These are phyloP conservation scores for Drosophila melanosoma DNA, from an alignment of 2,888 invertebrate species.

Conservation along the genomic window DNA sequence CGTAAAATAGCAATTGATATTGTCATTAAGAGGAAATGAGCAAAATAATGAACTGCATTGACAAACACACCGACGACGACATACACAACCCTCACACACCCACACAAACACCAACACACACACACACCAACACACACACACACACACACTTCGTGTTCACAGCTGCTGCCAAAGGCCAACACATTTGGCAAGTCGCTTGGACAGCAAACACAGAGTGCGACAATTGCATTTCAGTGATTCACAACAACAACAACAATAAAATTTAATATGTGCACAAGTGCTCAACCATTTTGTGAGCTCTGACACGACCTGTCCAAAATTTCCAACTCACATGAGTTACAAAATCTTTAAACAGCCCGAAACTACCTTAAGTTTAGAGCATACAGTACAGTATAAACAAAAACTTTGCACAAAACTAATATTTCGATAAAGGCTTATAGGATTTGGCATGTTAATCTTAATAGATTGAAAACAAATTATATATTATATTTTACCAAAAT, in stretches of 20 bases:
- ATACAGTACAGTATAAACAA: background rate
- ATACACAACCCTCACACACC: too few relatives aligned
- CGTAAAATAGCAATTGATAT: slow-evolving; percentile 77
- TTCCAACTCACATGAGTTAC: background rate
- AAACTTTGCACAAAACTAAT: background rate
- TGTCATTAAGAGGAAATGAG: slow-evolving; percentile 79
- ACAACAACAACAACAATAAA: slow-evolving; percentile 2
- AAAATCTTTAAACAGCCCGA: background rate
- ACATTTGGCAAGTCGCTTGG: slow-evolving; percentile 41
- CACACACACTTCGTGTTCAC: slow-evolving; percentile 38
- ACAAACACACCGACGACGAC: background rate
- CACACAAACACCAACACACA: background rate
- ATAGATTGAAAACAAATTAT: background rate
- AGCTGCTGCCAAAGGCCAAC: slow-evolving; percentile 61
- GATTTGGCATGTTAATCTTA: background rate
- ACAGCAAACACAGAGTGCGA: slow-evolving; percentile 37
- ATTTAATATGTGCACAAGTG: background rate
- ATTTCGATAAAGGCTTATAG: background rate
- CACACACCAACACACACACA: background rate
- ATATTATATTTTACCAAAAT: background rate
- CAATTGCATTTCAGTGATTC: slow-evolving; percentile 36
- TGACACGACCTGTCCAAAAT: background rate
- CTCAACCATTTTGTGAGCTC: background rate
- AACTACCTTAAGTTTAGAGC: background rate
- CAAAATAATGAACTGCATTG: slow-evolving; percentile 71